Evolutionary conservation across 2,113 vertebrate species (phyloP), one percentile per base, ranked within the genome.

Genomic region (Chloropsis cyanopogon): DNA sequence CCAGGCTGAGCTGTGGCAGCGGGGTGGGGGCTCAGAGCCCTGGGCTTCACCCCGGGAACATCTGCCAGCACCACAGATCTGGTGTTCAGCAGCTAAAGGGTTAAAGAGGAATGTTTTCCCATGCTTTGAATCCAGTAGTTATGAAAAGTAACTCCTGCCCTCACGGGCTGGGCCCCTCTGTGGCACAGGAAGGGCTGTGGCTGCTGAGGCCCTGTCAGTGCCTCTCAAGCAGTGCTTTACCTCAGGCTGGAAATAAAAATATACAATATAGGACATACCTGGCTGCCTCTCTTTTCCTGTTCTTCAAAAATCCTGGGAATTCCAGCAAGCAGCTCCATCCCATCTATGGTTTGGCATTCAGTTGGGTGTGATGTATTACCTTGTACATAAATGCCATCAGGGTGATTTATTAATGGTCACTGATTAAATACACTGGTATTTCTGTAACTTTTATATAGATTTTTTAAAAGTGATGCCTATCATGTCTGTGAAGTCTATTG

Each of bases 51-150:
- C 23, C 33, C 12, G 14, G 14, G 33, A 13, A 24, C 11, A 10
- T 6, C 59, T 18, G 49, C 24, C 59, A 54, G 59, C 2, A 0
- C 39, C 1, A 0, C 3, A 2, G 31, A 21, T 16, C 31, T 10
- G 2, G 39, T 1, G 4, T 24, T 31, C 18, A 26, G 23, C 5
- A 50, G 46, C 44, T 22, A 4, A 60, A 46, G 46, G 13, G 25
- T 42, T 21, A 10, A 29, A 12, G 16, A 6, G 4, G 20, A 70
- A 56, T 23, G 29, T n/a, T 85, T n/a, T 39, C 42, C 47, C 31
- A 23, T 33, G 35, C 25, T 47, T 71, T 42, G 57, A 49, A 79
- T 75, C 56, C 44, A 41, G 12, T 44, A 44, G 66, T 23, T 33
- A 5, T 5, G 37, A 28, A 56, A 82, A 79, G 22, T 7, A 44